Percentiles rank a stretch among this genome's conserved stretches.
Conservation (phyloP, 2,113 vertebrate genomes). For the Eptatretus burgeri region DNA sequence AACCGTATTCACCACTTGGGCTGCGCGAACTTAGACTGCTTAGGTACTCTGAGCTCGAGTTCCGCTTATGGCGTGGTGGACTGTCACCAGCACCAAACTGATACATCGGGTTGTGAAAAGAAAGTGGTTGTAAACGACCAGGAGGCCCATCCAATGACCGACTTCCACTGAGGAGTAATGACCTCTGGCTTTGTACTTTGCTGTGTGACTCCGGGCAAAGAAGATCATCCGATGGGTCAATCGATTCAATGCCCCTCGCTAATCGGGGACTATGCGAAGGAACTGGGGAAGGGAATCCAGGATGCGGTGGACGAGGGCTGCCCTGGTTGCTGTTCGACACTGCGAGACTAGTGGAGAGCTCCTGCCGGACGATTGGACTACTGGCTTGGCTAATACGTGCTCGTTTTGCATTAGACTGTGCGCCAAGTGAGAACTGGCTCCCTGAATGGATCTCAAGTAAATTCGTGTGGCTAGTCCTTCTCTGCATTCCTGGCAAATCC, state of each 20-base stretch:
- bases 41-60: conserved; percentile 69
- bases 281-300: not conserved
- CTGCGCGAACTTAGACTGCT: conserved; percentile 55
- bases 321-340: conserved; percentile 23
- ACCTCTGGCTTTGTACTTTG: not conserved
- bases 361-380: conserved; percentile 63
- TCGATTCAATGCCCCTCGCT: not conserved
- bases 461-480: conserved; percentile 10
- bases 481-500: conserved; percentile 24
- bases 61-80: conserved; percentile 20
- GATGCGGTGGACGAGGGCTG: conserved; percentile 14
- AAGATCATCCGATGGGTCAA: not conserved
- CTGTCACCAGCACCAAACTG: conserved; percentile 37
- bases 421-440: conserved; percentile 42
- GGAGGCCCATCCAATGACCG: conserved; percentile 1
- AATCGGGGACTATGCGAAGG: no score
- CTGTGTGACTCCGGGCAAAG: not conserved
- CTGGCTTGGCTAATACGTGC: conserved; percentile 26
- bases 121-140: conserved; percentile 35
- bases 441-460: conserved; percentile 29
- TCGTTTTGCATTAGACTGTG: conserved; percentile 24
- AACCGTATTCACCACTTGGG: conserved; percentile 45
- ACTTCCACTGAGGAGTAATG: conserved; percentile 2
- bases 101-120: conserved; percentile 81
- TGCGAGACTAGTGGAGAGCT: conserved; percentile 35